A percentile compares a stretch with the other conserved stretches of the same genome.
Evolutionary conservation across 1,140 invertebrate genomes (phyloP).

Genomic region (Drosophila parvula): DNA sequence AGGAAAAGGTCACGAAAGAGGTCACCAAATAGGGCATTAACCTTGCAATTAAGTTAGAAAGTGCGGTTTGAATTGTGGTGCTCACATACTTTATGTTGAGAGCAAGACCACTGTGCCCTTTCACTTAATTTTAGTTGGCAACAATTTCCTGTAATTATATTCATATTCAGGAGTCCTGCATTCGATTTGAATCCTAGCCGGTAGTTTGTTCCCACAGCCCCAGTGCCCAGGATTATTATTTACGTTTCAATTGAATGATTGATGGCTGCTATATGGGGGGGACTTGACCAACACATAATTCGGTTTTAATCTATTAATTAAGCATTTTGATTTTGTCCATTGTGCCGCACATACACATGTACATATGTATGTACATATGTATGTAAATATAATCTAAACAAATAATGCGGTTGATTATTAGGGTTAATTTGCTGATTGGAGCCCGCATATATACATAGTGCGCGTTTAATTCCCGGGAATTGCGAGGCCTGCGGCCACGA

Average conservation of each 20-base stretch:
- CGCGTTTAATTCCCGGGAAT: conserved; percentile 35
- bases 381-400: conserved; percentile 54
- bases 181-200: conserved; percentile 54
- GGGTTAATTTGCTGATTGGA: conserved; percentile 76
- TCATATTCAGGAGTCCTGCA: conserved; percentile 45
- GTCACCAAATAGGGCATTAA: neutral
- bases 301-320: conserved; percentile 80
- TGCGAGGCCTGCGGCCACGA: conserved; percentile 1
- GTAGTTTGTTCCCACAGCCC: too few relatives aligned
- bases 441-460: conserved; percentile 8
- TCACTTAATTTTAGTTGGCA: conserved; percentile 31
- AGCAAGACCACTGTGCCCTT: conserved; percentile 15
- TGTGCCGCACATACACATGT: neutral
- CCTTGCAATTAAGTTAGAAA: neutral
- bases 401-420: conserved; percentile 68
- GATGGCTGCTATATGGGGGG: conserved; percentile 20
- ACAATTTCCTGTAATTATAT: conserved; percentile 58
- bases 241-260: conserved; percentile 73
- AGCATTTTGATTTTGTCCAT: conserved; percentile 61
- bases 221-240: conserved; percentile 63
- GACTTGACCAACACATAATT: conserved; percentile 57
- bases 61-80: neutral
- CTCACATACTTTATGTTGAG: neutral
- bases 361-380: neutral
- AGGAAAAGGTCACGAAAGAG: neutral